Base-by-base conservation (phyloP, 2,888 invertebrate species). In the Meandrusa payeni region DNA sequence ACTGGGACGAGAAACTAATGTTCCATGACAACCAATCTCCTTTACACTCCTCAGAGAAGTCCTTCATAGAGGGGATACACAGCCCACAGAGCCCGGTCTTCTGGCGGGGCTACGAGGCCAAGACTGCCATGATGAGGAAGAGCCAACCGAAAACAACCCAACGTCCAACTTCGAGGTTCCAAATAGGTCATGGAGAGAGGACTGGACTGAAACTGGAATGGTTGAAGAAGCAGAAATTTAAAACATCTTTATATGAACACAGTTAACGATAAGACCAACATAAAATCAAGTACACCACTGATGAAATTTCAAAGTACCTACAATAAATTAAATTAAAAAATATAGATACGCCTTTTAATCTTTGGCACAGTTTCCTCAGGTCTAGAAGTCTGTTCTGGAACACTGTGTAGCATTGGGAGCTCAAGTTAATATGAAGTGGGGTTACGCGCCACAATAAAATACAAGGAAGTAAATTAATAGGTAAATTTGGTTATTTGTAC, bases 1-100 rank as follows among this genome's bases (percentile, higher is more conserved):
- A 67, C 15, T 78, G 78, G 72, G 61, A 73, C 46, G 78, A 80
- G 46, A 61, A 58, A 12, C 48, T 75, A 2, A 61, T 64, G 51
- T 76, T 69, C 47, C 61, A 67, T 23, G 5, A 55, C 54, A 27
- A 31, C n/a, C 51, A 48, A 19, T 47, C 46, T 3, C 51, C 44
- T 10, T 52, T 40, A 12, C 50, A 59, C 36, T 61, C 63, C 2
- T 57, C 67, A 0, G 63, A 65, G 19, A 27, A 49, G 19, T 57
- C 58, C 1, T 46, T 32, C 22, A 46, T 47, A 1, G 37, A 41
- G 3, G 22, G 27, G 22, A 44, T 38, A 1, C 24, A 26, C 2
- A 45, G 32, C 6, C 36, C 45, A 2, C 23, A 33, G n/a, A 38
- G 32, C 7, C 52, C 55, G 2, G 28, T 42, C 2, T 56, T 47